Percentiles rank a stretch among this genome's conserved stretches.
Conservation (phyloP, 2,888 invertebrate species). For the Eucera pruinosa region DNA sequence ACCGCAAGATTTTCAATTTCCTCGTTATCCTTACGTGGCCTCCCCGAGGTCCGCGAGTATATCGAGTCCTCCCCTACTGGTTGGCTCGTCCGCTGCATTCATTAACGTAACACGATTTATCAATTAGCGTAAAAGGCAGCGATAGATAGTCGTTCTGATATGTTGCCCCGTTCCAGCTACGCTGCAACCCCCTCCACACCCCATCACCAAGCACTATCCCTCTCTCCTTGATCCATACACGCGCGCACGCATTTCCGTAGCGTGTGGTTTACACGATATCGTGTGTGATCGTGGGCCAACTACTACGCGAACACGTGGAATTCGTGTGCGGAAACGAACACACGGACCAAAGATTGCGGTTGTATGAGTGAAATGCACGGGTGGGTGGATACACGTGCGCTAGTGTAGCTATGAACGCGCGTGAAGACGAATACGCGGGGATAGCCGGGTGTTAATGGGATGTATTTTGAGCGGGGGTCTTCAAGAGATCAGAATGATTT, state of each 20-base stretch:
- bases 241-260: constrained; percentile 25
- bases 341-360: neutral
- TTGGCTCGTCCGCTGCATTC: constrained; percentile 79
- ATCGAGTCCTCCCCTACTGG: constrained; percentile 48
- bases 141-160: constrained; percentile 84
- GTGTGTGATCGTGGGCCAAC: constrained; percentile 3
- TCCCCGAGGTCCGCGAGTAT: constrained; percentile 54
- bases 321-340: constrained; percentile 23
- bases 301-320: constrained; percentile 2
- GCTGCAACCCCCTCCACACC: constrained; percentile 39
- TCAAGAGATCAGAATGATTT: neutral
- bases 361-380: constrained; percentile 1
- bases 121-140: constrained; percentile 84
- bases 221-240: constrained; percentile 21
- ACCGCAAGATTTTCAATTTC: constrained; percentile 79
- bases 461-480: constrained; percentile 17
- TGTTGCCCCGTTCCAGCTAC: constrained; percentile 74
- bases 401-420: constrained; percentile 9
- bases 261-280: constrained; percentile 2
- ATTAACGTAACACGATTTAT: constrained; percentile 84
- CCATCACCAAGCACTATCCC: constrained; percentile 1
- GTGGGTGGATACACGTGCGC: constrained; percentile 14
- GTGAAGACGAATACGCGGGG: constrained; percentile 12
- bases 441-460: constrained; percentile 43
- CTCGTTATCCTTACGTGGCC: constrained; percentile 74